phyloP scores from a whole-genome alignment of 1,140 invertebrate species.

The Neuroterus valhalla region DNA sequence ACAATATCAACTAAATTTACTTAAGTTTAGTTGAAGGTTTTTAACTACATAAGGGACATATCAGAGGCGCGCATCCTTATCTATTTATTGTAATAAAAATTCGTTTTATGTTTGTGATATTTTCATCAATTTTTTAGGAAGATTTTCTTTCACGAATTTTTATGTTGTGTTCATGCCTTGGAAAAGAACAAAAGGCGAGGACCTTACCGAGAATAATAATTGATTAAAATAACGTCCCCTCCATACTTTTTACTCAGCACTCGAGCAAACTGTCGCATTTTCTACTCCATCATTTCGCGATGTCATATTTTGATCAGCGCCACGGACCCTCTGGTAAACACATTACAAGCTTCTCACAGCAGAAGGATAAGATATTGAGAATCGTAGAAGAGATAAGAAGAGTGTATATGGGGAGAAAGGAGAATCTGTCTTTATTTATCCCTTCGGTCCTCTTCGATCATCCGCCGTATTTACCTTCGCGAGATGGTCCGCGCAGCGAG shows the following conservation, averaged over 20 bases:
- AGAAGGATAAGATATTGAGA: constrained; percentile 49
- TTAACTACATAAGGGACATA: too few relatives aligned
- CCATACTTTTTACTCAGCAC: constrained; percentile 1
- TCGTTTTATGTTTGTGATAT: too few relatives aligned
- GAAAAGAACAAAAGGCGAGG: neutral
- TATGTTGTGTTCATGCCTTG: neutral
- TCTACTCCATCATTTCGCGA: constrained; percentile 51
- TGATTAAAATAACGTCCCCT: neutral
- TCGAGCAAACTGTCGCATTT: constrained; percentile 11
- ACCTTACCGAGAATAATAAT: neutral
- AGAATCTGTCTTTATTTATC: neutral
- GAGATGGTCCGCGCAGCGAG: constrained; percentile 18
- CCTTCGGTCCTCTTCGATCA: constrained; percentile 8
- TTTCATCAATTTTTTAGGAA: too few relatives aligned
- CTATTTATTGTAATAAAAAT: too few relatives aligned
- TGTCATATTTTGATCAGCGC: constrained; percentile 56
- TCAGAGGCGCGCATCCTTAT: too few relatives aligned
- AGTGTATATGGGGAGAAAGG: constrained; percentile 41
- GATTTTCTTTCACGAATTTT: too few relatives aligned
- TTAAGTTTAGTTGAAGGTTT: too few relatives aligned
- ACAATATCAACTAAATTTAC: too few relatives aligned
- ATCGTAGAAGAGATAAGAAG: constrained; percentile 37
- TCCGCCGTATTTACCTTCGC: constrained; percentile 7
- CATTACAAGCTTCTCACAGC: constrained; percentile 58
- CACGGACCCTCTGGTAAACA: constrained; percentile 47